Percentiles rank a stretch among this genome's conserved stretches.
Conservation (phyloP, 1,140 invertebrate genomes). For the Drosophila ironensis region DNA sequence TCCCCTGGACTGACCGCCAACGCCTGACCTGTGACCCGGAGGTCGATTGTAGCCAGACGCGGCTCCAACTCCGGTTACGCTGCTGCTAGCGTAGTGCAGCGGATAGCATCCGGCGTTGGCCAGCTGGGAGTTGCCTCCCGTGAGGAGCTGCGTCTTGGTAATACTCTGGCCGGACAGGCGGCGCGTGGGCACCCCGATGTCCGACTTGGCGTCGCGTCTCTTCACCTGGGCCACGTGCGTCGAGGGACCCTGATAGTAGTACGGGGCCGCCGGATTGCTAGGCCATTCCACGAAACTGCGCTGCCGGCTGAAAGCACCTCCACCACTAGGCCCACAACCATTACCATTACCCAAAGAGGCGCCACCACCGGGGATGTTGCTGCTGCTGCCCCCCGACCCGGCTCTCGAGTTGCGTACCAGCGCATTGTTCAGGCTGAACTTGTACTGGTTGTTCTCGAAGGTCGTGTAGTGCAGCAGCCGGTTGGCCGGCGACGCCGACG, state of each 20-base stretch:
- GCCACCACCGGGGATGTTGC: slow-evolving; percentile 59
- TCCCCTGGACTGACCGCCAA: slow-evolving; percentile 14
- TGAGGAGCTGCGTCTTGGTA: slow-evolving; percentile 74
- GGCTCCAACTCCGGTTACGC: slow-evolving; percentile 30
- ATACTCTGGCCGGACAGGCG: slow-evolving; percentile 70
- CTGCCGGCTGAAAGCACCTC: slow-evolving; percentile 61
- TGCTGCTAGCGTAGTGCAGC: slow-evolving; percentile 62
- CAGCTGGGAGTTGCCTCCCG: slow-evolving; percentile 51
- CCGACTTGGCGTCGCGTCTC: slow-evolving; percentile 78
- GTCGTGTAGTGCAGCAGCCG: slow-evolving; percentile 81
- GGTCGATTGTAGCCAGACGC: slow-evolving; percentile 45
- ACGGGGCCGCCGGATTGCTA: slow-evolving; percentile 74
- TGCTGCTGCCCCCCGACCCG: slow-evolving; percentile 49
- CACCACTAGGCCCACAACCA: slow-evolving; percentile 33
- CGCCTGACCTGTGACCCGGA: slow-evolving; percentile 39
- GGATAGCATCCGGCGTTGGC: slow-evolving; percentile 71
- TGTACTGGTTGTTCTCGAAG: slow-evolving; percentile 82
- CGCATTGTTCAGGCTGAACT: slow-evolving; percentile 81
- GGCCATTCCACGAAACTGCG: slow-evolving; percentile 80
- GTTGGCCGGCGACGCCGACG: slow-evolving; percentile 41
- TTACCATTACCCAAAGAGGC: slow-evolving; percentile 8
- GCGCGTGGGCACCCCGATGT: slow-evolving; percentile 77
- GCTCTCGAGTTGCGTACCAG: slow-evolving; percentile 43
- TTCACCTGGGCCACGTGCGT: slow-evolving; percentile 54
- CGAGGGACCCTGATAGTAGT: slow-evolving; percentile 73